Base-by-base conservation (phyloP, 2,888 invertebrate genomes). In the Myathropa florea region DNA sequence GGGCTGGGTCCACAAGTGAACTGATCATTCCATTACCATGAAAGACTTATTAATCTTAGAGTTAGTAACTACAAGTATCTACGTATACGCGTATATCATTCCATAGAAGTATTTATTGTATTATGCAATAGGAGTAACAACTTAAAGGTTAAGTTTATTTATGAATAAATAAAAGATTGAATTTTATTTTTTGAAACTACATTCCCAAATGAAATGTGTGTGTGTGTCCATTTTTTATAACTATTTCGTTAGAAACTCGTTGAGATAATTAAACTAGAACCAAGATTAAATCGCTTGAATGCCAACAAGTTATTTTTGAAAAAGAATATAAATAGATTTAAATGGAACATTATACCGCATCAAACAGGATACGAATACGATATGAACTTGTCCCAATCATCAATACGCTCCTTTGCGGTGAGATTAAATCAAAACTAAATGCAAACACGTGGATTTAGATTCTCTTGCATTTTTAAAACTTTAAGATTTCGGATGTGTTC, bases 1-100 rank as follows among this genome's bases (percentile, higher is more conserved):
- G 76, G 81, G 28, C 64, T 36, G 21, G 36, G 28, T 65, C 81
- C 81, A 67, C 60, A 14, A 73, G 70, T 64, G 77, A 86, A 83
- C 70, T 83, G 71, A 86, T 83, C 83, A 86, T 86, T 83, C 82
- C 78, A 83, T 65, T 60, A 71, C 77, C 70, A 70, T 55, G 71
- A 86, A 86, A 86, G 86, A 86, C 86, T 86, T 78, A 86, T 82
- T 60, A 78, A 70, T 70, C 60, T 70, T 78, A 86, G 78, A 83
- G 39, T 79, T 71, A 83, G 77, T 78, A 71, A 53, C 33, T 75
- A 70, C 23, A 82, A 65, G 60, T 75, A 53, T 53, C 68, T 68
- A 46, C n/a, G n/a, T 7, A 18, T n/a, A 39, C n/a, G n/a, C n/a
- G 18, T 46, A 46, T 78, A 57, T 75, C 78, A 86, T 86, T 86